A percentile compares a stretch with the other conserved stretches of the same genome.
Conservation (phyloP, 2,113 vertebrate species). For the Burhinus bistriatus region DNA sequence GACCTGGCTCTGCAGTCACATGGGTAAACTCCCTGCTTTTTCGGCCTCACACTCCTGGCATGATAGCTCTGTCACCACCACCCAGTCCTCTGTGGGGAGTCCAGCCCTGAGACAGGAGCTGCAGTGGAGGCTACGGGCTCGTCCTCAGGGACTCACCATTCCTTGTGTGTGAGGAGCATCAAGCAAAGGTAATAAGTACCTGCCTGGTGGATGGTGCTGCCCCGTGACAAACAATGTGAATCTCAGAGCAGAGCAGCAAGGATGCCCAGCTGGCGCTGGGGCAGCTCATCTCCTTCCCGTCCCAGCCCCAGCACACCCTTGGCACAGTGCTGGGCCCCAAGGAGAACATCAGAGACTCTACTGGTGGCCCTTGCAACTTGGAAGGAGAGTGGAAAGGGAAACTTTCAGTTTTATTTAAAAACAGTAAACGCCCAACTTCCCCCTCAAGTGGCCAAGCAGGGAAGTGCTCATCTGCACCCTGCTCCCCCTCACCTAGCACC, state of each 20-base stretch:
- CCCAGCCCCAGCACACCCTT: neutral
- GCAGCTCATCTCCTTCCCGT: neutral
- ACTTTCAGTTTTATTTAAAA: neutral
- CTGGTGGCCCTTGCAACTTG: neutral
- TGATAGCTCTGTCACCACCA: rapidly evolving
- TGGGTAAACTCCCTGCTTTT: neutral
- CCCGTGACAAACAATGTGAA: rapidly evolving
- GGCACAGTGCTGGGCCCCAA: too few species aligned
- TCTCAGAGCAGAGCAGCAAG: rapidly evolving
- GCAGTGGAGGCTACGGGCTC: neutral
- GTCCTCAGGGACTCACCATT: neutral
- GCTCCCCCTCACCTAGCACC: neutral
- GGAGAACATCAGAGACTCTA: neutral
- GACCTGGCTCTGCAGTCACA: neutral
- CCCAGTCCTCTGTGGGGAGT: neutral
- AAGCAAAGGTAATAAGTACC: neutral
- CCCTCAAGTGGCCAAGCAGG: neutral
- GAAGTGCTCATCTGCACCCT: neutral
- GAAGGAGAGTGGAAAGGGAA: neutral
- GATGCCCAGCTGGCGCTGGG: neutral
- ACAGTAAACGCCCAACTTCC: rapidly evolving
- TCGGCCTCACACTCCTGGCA: neutral
- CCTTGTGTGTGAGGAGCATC: neutral
- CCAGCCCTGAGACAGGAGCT: neutral
- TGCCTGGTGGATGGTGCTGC: neutral